Conservation (phyloP, 2,797 vertebrate genomes). For the Rhinoraja longicauda region DNA sequence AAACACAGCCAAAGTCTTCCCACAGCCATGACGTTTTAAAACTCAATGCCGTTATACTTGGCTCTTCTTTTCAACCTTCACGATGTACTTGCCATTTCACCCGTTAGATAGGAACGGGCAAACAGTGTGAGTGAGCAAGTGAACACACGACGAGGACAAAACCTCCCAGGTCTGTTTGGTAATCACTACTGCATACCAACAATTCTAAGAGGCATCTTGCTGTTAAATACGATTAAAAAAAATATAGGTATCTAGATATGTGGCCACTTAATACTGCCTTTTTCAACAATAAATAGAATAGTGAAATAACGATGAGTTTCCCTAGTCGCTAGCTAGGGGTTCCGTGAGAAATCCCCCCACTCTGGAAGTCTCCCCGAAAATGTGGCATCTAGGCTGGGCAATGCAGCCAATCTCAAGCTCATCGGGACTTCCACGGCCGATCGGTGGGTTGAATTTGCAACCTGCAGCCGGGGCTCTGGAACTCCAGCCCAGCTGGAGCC, state of each 20-base stretch:
- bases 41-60: not conserved
- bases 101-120: not conserved
- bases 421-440: no score
- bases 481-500: no score
- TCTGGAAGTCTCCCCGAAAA: no score
- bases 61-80: not conserved
- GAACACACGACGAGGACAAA: not conserved
- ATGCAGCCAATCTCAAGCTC: no score
- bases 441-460: no score
- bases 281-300: no score
- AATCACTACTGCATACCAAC: not conserved
- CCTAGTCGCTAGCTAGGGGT: no score
- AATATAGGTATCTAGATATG: not conserved
- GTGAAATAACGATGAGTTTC: no score
- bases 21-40: not conserved
- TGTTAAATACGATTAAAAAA: not conserved
- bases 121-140: not conserved
- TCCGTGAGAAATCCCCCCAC: no score
- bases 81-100: not conserved
- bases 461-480: no score
- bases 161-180: not conserved
- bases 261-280: no score
- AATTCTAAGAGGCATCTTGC: not conserved
- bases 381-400: no score
- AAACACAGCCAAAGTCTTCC: not conserved